Percentiles rank a stretch among this genome's conserved stretches.
phyloP scores from a whole-genome alignment of 2,888 invertebrate species.

The Chrysina gloriosa region DNA sequence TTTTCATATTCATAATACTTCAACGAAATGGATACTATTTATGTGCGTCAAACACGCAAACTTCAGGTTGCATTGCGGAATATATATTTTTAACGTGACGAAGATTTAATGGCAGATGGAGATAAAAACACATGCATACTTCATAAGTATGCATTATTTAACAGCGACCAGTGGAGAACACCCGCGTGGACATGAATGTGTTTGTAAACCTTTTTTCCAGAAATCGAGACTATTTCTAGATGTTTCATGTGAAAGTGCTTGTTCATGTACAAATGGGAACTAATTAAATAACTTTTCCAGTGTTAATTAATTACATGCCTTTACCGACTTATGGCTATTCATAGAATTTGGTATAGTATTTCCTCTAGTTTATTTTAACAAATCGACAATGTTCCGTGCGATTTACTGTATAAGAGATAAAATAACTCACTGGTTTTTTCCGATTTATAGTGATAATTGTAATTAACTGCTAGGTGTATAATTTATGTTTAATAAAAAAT shows the following conservation, averaged over 20 bases:
- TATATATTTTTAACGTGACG: constrained; percentile 39
- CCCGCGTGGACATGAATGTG: no score
- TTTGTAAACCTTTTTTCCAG: no score
- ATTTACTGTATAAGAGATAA: no score
- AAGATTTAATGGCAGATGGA: constrained; percentile 36
- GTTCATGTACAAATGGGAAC: constrained; percentile 3
- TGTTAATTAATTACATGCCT: constrained; percentile 24
- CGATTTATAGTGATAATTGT: no score
- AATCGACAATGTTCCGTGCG: no score
- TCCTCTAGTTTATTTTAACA: no score
- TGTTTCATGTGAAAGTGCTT: not conserved
- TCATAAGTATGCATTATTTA: constrained; percentile 1
- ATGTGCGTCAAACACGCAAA: constrained; percentile 37
- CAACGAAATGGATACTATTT: constrained; percentile 35
- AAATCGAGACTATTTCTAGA: no score
- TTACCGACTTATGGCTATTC: not conserved
- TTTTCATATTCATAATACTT: no score
- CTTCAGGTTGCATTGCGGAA: constrained; percentile 40
- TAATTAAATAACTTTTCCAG: constrained; percentile 23
- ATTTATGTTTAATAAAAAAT: no score
- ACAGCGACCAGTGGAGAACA: no score
- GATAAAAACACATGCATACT: constrained; percentile 26
- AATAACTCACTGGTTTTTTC: no score
- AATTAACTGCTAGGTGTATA: no score
- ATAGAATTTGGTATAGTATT: not conserved